A percentile compares a stretch with the other conserved stretches of the same genome.
Evolutionary conservation across 2,888 invertebrate genomes (phyloP).

Genomic region (Epinotia ramella): DNA sequence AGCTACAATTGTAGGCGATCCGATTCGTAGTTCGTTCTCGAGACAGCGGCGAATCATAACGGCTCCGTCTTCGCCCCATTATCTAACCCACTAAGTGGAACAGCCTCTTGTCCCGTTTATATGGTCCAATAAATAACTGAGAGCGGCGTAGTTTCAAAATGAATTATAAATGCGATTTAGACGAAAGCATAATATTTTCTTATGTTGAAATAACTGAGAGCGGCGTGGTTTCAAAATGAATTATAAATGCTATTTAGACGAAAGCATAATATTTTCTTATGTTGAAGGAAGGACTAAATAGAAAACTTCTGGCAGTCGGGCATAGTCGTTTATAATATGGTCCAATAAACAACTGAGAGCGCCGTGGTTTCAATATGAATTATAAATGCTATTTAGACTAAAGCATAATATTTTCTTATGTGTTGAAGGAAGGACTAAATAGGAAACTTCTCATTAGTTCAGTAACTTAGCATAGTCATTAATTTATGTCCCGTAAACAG

Average conservation of each 20-base stretch:
- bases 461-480: too few relatives aligned
- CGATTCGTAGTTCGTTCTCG: constrained; percentile 56
- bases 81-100: constrained; percentile 55
- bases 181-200: background rate
- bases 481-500: too few relatives aligned
- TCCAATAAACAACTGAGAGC: constrained; percentile 14
- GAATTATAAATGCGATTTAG: background rate
- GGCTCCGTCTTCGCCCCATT: constrained; percentile 58
- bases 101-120: constrained; percentile 18
- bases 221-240: background rate
- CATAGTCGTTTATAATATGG: constrained; percentile 8
- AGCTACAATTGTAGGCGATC: background rate
- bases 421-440: background rate
- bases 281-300: background rate
- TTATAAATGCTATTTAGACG: background rate
- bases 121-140: constrained; percentile 18
- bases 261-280: background rate
- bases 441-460: too few relatives aligned
- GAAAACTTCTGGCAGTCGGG: too few relatives aligned
- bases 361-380: background rate
- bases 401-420: background rate
- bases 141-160: background rate
- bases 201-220: background rate
- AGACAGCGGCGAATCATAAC: constrained; percentile 62
- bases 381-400: background rate